Conservation (phyloP, 2,888 invertebrate genomes). For the Entomobrya multifasciata region DNA sequence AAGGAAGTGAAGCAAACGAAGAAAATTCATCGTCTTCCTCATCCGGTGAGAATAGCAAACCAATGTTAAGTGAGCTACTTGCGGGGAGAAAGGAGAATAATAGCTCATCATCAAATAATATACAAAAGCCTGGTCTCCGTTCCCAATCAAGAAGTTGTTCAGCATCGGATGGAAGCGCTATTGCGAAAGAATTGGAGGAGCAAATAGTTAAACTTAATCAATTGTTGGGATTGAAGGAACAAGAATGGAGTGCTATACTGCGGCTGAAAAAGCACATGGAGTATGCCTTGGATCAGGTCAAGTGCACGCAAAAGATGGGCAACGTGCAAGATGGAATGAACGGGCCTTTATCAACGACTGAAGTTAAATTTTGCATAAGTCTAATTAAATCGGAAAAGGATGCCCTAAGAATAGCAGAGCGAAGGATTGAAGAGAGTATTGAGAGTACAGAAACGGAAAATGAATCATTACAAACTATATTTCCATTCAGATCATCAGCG, state of each 20-base stretch:
- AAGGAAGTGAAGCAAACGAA: constrained; percentile 19
- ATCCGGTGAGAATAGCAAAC: constrained; percentile 19
- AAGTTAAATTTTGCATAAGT: constrained; percentile 64
- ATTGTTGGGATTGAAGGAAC: constrained; percentile 85
- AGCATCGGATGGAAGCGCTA: constrained; percentile 55
- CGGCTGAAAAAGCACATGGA: constrained; percentile 92
- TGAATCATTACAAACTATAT: constrained; percentile 83
- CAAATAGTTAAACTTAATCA: constrained; percentile 62
- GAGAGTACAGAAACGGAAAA: constrained; percentile 75
- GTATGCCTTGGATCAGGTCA: constrained; percentile 87
- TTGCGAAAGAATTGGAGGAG: constrained; percentile 62
- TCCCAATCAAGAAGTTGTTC: constrained; percentile 38
- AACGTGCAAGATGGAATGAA: constrained; percentile 56
- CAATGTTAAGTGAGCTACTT: constrained; percentile 31
- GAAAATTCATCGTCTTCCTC: constrained; percentile 38
- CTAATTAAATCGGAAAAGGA: constrained; percentile 55
- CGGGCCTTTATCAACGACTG: constrained; percentile 62
- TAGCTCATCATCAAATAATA: background rate
- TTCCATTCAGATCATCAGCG: constrained; percentile 80
- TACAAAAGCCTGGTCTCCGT: background rate
- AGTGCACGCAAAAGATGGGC: constrained; percentile 82
- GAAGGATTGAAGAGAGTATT: constrained; percentile 70
- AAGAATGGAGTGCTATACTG: constrained; percentile 92
- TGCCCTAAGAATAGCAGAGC: constrained; percentile 63
- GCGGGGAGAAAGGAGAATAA: background rate